Conservation (phyloP, 2,888 invertebrate genomes). For the Monochamus alternatus region DNA sequence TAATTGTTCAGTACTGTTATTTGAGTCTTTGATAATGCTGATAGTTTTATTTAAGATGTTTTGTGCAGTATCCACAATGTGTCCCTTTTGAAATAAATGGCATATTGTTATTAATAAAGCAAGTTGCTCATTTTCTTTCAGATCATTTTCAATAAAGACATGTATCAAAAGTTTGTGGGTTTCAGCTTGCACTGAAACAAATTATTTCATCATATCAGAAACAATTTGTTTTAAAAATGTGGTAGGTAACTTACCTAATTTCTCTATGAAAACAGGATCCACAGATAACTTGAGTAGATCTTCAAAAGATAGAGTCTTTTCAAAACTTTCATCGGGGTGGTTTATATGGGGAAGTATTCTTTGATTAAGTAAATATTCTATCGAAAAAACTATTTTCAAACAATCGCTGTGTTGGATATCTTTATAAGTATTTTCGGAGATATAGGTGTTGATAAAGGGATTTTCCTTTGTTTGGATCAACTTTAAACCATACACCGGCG, state of each 20-base stretch:
- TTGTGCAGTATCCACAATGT: conserved; percentile 54
- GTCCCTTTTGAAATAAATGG: conserved; percentile 62
- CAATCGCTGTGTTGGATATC: conserved; percentile 65
- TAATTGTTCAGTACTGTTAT: conserved; percentile 54
- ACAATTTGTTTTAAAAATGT: not conserved
- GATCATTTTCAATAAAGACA: conserved; percentile 47
- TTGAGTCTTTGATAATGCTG: conserved; percentile 54
- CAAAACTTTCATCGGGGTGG: conserved; percentile 37
- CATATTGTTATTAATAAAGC: conserved; percentile 59
- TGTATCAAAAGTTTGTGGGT: conserved; percentile 50
- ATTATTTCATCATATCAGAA: not conserved
- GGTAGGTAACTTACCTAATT: conserved; percentile 58
- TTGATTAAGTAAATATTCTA: conserved; percentile 59
- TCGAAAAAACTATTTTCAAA: conserved; percentile 64
- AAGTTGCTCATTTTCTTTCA: conserved; percentile 47
- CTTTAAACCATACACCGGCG: conserved; percentile 62
- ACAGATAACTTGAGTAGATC: conserved; percentile 59
- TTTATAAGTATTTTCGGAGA: conserved; percentile 62
- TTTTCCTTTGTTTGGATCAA: conserved; percentile 56
- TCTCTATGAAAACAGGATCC: conserved; percentile 65
- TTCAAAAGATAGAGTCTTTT: conserved; percentile 55
- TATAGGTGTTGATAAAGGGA: conserved; percentile 54
- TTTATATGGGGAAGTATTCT: conserved; percentile 60
- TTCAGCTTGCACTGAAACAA: conserved; percentile 50
- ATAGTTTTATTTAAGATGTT: conserved; percentile 60